phyloP scores from a whole-genome alignment of 2,888 invertebrate genomes.

The Eulithis prunata region DNA sequence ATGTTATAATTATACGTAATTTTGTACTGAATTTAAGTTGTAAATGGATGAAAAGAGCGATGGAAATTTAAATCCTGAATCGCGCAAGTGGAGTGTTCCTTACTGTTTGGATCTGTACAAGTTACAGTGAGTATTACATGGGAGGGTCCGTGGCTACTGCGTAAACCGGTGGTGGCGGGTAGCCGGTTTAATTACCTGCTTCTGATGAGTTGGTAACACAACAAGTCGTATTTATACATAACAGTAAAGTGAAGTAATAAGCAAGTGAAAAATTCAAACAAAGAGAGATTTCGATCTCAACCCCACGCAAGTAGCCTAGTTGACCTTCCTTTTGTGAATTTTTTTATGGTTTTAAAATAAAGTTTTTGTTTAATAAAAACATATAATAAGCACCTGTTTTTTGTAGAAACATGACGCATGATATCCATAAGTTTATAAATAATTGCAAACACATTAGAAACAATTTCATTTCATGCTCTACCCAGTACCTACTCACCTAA shows the following conservation, averaged over 20 bases:
- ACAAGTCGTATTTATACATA: constrained; percentile 4
- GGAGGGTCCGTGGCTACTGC: constrained; percentile 28
- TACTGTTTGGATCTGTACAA: not conserved
- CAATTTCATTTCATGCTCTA: too few species aligned
- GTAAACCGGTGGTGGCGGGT: constrained; percentile 23
- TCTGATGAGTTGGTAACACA: not conserved
- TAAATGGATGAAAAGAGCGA: not conserved
- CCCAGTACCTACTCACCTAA: too few species aligned
- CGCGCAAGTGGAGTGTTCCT: constrained; percentile 20
- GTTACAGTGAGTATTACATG: not conserved
- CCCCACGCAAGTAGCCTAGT: constrained; percentile 24
- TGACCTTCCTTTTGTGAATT: constrained; percentile 21
- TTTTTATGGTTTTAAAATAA: not conserved
- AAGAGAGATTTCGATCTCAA: constrained; percentile 10
- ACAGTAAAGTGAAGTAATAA: not conserved
- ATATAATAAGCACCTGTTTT: too few species aligned
- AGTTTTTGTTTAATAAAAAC: too few species aligned
- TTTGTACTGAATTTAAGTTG: too few species aligned
- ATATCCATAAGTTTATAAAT: too few species aligned
- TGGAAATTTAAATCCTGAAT: constrained; percentile 22
- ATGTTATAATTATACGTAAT: not conserved
- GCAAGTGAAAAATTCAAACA: not conserved
- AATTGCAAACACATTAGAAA: too few species aligned
- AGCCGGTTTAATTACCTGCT: constrained; percentile 27
- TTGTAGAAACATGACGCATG: too few species aligned